phyloP scores from a whole-genome alignment of 2,888 invertebrate species.

The Callinectes sapidus region DNA sequence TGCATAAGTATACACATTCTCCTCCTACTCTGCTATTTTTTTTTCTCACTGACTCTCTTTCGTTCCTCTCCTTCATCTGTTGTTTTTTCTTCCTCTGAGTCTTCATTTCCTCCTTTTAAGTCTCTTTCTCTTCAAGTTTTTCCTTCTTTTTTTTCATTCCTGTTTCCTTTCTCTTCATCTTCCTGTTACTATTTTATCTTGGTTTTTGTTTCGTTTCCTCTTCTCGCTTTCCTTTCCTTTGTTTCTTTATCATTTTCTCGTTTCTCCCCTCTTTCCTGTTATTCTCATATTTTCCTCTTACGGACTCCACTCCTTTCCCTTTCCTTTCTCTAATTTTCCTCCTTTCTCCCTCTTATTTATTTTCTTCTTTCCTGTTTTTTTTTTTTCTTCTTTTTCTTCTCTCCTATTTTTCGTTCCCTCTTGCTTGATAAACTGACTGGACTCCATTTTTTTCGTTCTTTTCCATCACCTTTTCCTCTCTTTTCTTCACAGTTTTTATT shows the following conservation, averaged over 20 bases:
- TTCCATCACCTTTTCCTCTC: not conserved
- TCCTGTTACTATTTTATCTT: too few relatives aligned
- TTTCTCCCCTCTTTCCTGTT: not conserved
- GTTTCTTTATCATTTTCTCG: too few relatives aligned
- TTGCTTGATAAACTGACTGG: not conserved
- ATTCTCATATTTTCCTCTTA: not conserved
- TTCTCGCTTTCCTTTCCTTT: too few relatives aligned
- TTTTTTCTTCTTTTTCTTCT: not conserved
- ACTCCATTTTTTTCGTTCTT: not conserved
- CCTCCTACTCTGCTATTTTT: not conserved
- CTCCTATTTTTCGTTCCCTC: not conserved
- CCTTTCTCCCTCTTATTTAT: not conserved
- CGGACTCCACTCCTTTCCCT: not conserved
- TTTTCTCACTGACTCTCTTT: not conserved
- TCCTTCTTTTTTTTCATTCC: too few relatives aligned
- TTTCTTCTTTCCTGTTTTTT: not conserved
- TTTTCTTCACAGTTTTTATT: not conserved
- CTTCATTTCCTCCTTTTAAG: too few relatives aligned
- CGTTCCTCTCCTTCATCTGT: too few relatives aligned
- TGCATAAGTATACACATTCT: too few relatives aligned
- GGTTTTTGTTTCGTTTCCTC: too few relatives aligned
- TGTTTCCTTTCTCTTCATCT: too few relatives aligned
- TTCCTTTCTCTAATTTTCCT: not conserved
- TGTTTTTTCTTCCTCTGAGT: too few relatives aligned
- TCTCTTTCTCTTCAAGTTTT: too few relatives aligned